Evolutionary conservation across 30 jellyfish, hydroid and myxozoan genomes (phyloP).

Genomic region (Clytia hemisphaerica): DNA sequence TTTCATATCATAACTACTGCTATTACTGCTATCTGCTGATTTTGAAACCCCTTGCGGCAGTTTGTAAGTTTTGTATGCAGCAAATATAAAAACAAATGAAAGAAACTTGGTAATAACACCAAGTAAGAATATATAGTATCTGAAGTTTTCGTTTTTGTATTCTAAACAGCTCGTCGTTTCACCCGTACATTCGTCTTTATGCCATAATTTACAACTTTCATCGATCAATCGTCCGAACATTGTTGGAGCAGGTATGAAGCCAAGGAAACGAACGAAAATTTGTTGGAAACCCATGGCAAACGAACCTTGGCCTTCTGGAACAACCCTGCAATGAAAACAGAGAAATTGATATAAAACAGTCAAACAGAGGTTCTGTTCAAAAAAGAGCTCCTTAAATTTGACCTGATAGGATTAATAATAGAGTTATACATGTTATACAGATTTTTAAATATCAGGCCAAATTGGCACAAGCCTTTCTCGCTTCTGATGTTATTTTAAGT

Average conservation of each 20-base stretch:
- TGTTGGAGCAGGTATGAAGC: slow-evolving; percentile 95
- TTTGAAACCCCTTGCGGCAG: too few species aligned
- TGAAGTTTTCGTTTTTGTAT: slow-evolving; percentile 43
- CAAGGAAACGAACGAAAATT: slow-evolving; percentile 77
- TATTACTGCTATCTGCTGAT: too few species aligned
- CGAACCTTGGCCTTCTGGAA: slow-evolving; percentile 82
- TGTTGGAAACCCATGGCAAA: slow-evolving; percentile 95
- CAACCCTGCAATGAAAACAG: slow-evolving; percentile 52
- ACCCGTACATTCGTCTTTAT: slow-evolving; percentile 57
- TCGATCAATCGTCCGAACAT: slow-evolving; percentile 81
- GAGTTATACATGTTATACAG: too few species aligned
- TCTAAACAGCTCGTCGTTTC: slow-evolving; percentile 71
- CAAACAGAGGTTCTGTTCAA: too few species aligned
- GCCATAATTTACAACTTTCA: slow-evolving; percentile 84
- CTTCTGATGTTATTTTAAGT: too few species aligned
- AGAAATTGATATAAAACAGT: too few species aligned
- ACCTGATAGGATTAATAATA: too few species aligned
- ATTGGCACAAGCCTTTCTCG: too few species aligned
- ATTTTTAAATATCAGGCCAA: too few species aligned
- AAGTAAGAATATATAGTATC: slow-evolving; percentile 51
- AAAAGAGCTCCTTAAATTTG: too few species aligned
- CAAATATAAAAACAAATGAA: slow-evolving; percentile 40
- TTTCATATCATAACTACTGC: too few species aligned
- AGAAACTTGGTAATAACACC: slow-evolving; percentile 66
- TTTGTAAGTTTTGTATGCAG: slow-evolving; percentile 53